phyloP scores from a whole-genome alignment of 2,888 invertebrate species.

The Himalopsyche tibetana region DNA sequence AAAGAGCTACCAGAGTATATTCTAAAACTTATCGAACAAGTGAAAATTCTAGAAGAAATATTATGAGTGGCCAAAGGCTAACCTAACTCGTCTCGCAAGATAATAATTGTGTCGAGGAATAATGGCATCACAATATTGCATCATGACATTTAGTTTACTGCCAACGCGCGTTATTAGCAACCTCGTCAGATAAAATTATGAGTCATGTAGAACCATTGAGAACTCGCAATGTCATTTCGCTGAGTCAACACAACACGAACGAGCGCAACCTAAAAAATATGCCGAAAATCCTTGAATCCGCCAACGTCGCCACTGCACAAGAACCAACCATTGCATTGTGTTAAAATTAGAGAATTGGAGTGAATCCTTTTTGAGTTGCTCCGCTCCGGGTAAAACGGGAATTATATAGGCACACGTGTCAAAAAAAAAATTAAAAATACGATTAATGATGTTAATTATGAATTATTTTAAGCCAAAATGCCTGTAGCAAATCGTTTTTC shows the following conservation, averaged over 20 bases:
- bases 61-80: too few species aligned
- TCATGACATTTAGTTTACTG: not conserved
- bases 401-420: too few species aligned
- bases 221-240: slow-evolving; percentile 39
- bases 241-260: slow-evolving; percentile 28
- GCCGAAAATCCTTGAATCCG: slow-evolving; percentile 48
- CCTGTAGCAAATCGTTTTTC: too few species aligned
- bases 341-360: not conserved
- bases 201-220: slow-evolving; percentile 20
- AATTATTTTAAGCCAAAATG: too few species aligned
- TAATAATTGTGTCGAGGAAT: slow-evolving; percentile 1
- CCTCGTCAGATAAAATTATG: slow-evolving; percentile 22
- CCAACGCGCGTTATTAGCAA: not conserved
- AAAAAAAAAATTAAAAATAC: too few species aligned
- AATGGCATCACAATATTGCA: slow-evolving; percentile 28
- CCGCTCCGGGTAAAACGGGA: too few species aligned
- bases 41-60: too few species aligned
- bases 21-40: too few species aligned
- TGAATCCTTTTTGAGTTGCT: too few species aligned
- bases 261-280: slow-evolving; percentile 45
- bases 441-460: too few species aligned
- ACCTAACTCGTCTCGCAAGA: not conserved
- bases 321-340: not conserved
- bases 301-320: not conserved
- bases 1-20: too few species aligned